These are phyloP conservation scores for Tetrao urogallus DNA, from an alignment of 2,113 vertebrate species.

Conservation along the genomic window DNA sequence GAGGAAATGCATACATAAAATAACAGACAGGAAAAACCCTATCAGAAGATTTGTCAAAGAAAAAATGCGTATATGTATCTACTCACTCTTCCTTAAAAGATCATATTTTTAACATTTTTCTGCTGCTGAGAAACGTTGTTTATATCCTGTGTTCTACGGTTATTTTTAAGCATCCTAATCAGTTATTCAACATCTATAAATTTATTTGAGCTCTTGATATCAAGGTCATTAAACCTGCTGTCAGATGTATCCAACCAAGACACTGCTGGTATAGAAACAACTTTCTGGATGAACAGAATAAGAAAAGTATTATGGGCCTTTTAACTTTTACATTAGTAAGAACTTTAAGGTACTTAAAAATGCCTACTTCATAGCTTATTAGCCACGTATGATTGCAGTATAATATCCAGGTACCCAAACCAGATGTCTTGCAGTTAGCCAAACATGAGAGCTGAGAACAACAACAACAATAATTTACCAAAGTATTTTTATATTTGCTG, in stretches of 20 bases:
- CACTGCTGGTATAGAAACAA: not conserved
- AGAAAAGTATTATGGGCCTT: not conserved
- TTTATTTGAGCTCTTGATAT: not conserved
- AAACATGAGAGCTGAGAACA: not conserved
- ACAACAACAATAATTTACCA: not conserved
- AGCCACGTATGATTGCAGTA: not conserved
- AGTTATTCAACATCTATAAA: not conserved
- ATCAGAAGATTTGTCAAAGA: not conserved
- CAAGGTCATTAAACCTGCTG: not conserved
- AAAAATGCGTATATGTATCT: not conserved
- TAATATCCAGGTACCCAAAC: not conserved
- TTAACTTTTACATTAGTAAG: not conserved
- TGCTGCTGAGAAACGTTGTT: not conserved
- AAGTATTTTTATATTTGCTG: not conserved
- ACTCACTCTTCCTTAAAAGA: not conserved
- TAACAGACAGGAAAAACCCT: not conserved
- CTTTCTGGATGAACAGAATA: not conserved
- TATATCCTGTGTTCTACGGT: not conserved
- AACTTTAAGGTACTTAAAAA: not conserved
- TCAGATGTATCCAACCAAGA: not conserved
- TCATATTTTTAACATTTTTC: not conserved
- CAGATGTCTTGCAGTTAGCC: not conserved
- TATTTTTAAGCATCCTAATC: not conserved
- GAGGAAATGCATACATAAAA: not conserved
- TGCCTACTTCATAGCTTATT: not conserved